Evolutionary conservation across 2,888 invertebrate species (phyloP).

Genomic region (Tiliacea aurago): DNA sequence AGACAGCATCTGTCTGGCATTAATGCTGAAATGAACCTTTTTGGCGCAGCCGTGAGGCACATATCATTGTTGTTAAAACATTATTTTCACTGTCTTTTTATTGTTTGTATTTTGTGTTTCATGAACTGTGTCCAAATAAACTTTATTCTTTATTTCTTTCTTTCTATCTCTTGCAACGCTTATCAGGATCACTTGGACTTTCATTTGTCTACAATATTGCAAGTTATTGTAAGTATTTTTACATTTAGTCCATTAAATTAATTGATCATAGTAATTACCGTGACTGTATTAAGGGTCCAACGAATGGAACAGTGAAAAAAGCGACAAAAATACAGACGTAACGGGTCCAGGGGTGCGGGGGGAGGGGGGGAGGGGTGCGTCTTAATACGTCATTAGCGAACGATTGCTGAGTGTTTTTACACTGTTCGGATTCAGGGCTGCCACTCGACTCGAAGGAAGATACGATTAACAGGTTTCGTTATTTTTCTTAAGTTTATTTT

Average conservation of each 20-base stretch:
- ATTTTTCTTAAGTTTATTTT: neutral
- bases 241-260: neutral
- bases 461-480: neutral
- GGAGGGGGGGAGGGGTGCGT: constrained; percentile 38
- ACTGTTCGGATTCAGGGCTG: constrained; percentile 71
- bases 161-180: neutral
- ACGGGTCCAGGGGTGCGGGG: constrained; percentile 17
- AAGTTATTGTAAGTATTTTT: neutral
- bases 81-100: too few relatives aligned
- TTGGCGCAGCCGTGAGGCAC: too few relatives aligned
- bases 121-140: too few relatives aligned
- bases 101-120: too few relatives aligned
- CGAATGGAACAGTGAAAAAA: constrained; percentile 28
- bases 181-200: too few relatives aligned
- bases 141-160: too few relatives aligned
- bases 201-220: neutral
- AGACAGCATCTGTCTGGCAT: too few relatives aligned
- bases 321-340: constrained; percentile 42
- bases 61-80: too few relatives aligned
- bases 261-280: constrained; percentile 28
- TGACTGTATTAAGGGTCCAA: constrained; percentile 18
- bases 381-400: constrained; percentile 80
- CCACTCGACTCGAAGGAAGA: neutral
- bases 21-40: too few relatives aligned
- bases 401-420: constrained; percentile 74